These are phyloP conservation scores for Harpagoxenus sublaevis DNA, from an alignment of 2,888 invertebrate genomes.

Conservation along the genomic window DNA sequence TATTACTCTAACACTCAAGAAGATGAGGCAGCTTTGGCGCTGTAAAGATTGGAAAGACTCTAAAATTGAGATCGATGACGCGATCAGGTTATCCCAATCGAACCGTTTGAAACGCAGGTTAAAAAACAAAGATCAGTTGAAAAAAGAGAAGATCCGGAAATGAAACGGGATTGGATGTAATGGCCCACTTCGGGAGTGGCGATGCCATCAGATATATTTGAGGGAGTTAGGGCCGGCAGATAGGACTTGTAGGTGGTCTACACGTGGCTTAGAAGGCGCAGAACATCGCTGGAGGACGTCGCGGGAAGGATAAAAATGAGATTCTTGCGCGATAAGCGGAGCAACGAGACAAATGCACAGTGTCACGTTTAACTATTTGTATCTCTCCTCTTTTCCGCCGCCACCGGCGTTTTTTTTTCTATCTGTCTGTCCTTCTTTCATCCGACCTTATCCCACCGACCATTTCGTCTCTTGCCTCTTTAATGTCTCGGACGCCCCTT, in stretches of 20 bases:
- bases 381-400: not conserved
- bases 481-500: conserved; percentile 71
- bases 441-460: conserved; percentile 60
- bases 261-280: conserved; percentile 36
- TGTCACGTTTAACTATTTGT: conserved; percentile 62
- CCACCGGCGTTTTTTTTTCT: conserved; percentile 41
- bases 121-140: conserved; percentile 36
- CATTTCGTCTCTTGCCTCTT: conserved; percentile 67
- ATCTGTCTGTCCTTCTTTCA: conserved; percentile 44
- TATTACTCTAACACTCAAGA: not conserved
- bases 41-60: not conserved
- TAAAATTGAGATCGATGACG: not conserved
- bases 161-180: conserved; percentile 62
- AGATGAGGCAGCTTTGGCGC: not conserved
- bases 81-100: not conserved
- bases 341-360: conserved; percentile 67
- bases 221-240: conserved; percentile 51
- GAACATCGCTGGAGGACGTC: conserved; percentile 30
- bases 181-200: conserved; percentile 65
- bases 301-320: conserved; percentile 74
- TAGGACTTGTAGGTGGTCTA: conserved; percentile 43
- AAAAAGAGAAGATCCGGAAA: conserved; percentile 62
- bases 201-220: conserved; percentile 70
- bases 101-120: conserved; percentile 2
- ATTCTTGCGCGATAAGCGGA: conserved; percentile 71